Conservation (phyloP, 2,888 invertebrate species). For the Acronicta leporina region DNA sequence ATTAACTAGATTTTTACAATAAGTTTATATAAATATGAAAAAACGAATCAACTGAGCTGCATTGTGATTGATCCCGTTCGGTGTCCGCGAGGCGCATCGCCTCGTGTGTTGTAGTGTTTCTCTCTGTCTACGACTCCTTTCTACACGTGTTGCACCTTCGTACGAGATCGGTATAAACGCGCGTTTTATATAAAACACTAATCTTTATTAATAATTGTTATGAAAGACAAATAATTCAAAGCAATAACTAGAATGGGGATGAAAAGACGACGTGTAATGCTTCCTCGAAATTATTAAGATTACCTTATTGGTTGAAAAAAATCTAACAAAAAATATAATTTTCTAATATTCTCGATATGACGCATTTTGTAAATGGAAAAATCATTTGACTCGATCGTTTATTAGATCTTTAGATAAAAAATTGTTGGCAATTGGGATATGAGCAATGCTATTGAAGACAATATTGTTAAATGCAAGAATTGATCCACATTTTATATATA, state of each 20-base stretch:
- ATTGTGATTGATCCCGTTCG: slow-evolving; percentile 85
- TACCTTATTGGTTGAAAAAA: slow-evolving; percentile 19
- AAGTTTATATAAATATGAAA: slow-evolving; percentile 81
- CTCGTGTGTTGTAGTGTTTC: slow-evolving; percentile 67
- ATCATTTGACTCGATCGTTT: slow-evolving; percentile 47
- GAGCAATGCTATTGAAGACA: slow-evolving; percentile 86
- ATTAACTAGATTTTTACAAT: slow-evolving; percentile 83
- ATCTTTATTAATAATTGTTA: slow-evolving; percentile 54
- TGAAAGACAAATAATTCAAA: slow-evolving; percentile 64
- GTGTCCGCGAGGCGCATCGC: slow-evolving; percentile 58
- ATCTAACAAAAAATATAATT: slow-evolving; percentile 16
- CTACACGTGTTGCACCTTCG: slow-evolving; percentile 71
- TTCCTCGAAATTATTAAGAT: slow-evolving; percentile 27
- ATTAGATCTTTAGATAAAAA: slow-evolving; percentile 64
- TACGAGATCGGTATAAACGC: slow-evolving; percentile 57
- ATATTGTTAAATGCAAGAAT: slow-evolving; percentile 86
- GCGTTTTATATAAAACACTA: slow-evolving; percentile 38
- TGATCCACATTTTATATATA: slow-evolving; percentile 84
- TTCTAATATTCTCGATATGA: slow-evolving; percentile 20
- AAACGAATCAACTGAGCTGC: slow-evolving; percentile 86
- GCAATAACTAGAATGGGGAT: slow-evolving; percentile 69
- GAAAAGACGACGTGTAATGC: slow-evolving; percentile 46
- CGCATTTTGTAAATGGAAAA: slow-evolving; percentile 38
- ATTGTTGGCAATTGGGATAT: slow-evolving; percentile 70
- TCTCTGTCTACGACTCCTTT: slow-evolving; percentile 70